Percentiles rank a stretch among this genome's conserved stretches.
phyloP scores from a whole-genome alignment of 1,140 invertebrate genomes.

The Eumaeus atala region DNA sequence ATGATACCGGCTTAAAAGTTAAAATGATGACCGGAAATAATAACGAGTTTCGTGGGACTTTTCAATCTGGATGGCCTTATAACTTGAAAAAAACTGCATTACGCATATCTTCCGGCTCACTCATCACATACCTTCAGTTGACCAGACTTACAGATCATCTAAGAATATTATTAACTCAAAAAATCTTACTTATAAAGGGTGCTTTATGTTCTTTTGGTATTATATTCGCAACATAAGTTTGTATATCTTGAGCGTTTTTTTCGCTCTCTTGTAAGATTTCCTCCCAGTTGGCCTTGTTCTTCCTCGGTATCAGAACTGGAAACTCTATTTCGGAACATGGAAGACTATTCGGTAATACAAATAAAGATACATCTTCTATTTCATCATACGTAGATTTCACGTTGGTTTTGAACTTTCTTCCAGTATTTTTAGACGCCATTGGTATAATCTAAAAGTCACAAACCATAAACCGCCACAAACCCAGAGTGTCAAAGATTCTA shows the following conservation, averaged over 20 bases:
- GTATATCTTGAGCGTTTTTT: constrained; percentile 37
- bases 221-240: constrained; percentile 40
- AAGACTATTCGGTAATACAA: constrained; percentile 49
- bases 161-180: constrained; percentile 6
- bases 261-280: constrained; percentile 46
- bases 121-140: no score
- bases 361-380: constrained; percentile 34
- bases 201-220: constrained; percentile 32
- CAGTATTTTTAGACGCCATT: not conserved
- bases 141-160: no score
- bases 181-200: constrained; percentile 44
- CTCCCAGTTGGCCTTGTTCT: constrained; percentile 41
- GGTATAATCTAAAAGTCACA: not conserved
- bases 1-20: no score
- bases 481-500: no score
- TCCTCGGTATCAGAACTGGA: constrained; percentile 35
- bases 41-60: no score
- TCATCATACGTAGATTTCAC: constrained; percentile 30
- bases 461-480: no score
- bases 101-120: no score
- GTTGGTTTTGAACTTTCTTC: constrained; percentile 35
- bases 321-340: constrained; percentile 57
- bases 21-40: no score
- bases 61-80: no score
- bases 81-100: no score